Conservation (phyloP, 2,888 invertebrate genomes). For the Tuta absoluta region DNA sequence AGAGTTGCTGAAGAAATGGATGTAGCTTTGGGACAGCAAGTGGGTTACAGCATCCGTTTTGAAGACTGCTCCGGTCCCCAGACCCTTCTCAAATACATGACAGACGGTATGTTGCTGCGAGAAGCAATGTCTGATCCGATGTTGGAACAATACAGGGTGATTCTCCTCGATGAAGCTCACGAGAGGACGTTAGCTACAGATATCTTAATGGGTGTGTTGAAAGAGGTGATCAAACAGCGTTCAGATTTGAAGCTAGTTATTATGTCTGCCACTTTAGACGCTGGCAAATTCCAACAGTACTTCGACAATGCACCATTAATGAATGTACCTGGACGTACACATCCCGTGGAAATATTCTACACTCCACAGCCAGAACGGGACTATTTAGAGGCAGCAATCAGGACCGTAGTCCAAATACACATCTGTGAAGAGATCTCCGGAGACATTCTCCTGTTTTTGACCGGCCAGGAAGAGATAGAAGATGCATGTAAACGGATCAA, state of each 20-base stretch:
- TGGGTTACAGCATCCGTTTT: slow-evolving; percentile 92
- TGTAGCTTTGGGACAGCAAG: slow-evolving; percentile 86
- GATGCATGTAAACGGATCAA: slow-evolving; percentile 99
- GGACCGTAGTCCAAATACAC: slow-evolving; percentile 97
- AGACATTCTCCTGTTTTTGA: slow-evolving; percentile 94
- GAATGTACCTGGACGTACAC: slow-evolving; percentile 92
- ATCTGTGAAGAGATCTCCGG: slow-evolving; percentile 96
- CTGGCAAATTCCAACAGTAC: slow-evolving; percentile 99
- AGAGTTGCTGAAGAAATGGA: slow-evolving; percentile 99
- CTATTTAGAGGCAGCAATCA: slow-evolving; percentile 98
- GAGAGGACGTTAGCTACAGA: slow-evolving; percentile 99
- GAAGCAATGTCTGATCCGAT: slow-evolving; percentile 99
- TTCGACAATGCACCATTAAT: slow-evolving; percentile 99
- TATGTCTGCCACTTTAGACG: slow-evolving; percentile 99
- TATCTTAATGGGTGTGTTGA: slow-evolving; percentile 98
- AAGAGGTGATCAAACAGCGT: slow-evolving; percentile 97
- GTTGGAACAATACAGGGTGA: slow-evolving; percentile 97
- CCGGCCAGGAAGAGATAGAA: slow-evolving; percentile 95
- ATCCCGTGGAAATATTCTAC: slow-evolving; percentile 91
- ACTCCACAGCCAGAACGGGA: slow-evolving; percentile 98
- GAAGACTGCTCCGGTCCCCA: slow-evolving; percentile 98
- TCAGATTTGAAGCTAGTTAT: slow-evolving; percentile 97
- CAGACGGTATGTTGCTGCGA: slow-evolving; percentile 99
- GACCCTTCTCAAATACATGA: slow-evolving; percentile 98
- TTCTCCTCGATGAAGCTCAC: slow-evolving; percentile 98